phyloP scores from a whole-genome alignment of 2,888 invertebrate genomes.

The Caenorhabditis imperialis region DNA sequence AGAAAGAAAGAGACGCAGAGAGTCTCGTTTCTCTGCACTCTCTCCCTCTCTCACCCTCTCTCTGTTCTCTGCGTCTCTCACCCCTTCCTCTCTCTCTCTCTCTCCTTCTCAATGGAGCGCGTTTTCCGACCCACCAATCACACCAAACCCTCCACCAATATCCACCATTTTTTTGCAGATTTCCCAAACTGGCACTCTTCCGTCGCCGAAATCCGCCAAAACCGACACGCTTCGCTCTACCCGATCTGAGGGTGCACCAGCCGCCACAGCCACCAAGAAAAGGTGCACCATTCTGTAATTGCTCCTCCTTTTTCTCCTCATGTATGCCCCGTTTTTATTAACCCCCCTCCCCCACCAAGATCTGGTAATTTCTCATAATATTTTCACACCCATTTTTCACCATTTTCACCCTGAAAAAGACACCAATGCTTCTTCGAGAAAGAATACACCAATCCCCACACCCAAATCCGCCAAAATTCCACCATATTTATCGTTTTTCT shows the following conservation, averaged over 20 bases:
- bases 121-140: too few relatives aligned
- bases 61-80: too few relatives aligned
- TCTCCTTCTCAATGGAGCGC: too few relatives aligned
- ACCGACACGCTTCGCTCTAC: slow-evolving; percentile 61
- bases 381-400: not conserved
- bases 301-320: slow-evolving; percentile 1
- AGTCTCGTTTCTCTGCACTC: too few relatives aligned
- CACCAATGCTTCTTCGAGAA: not conserved
- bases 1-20: too few relatives aligned
- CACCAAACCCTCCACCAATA: too few relatives aligned
- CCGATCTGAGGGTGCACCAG: slow-evolving; percentile 48
- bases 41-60: too few relatives aligned
- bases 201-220: slow-evolving; percentile 39
- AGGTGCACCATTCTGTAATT: slow-evolving; percentile 57
- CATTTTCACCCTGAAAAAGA: not conserved
- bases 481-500: too few relatives aligned
- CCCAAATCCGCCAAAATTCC: not conserved
- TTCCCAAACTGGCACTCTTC: slow-evolving; percentile 25
- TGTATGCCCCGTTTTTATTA: not conserved
- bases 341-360: too few relatives aligned
- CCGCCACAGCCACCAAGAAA: slow-evolving; percentile 30
- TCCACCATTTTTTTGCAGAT: slow-evolving; percentile 26
- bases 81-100: too few relatives aligned
- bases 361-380: not conserved
- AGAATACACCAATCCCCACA: too few relatives aligned